Base-by-base conservation (phyloP, 2,888 invertebrate genomes). In the Zeuzera pyrina region DNA sequence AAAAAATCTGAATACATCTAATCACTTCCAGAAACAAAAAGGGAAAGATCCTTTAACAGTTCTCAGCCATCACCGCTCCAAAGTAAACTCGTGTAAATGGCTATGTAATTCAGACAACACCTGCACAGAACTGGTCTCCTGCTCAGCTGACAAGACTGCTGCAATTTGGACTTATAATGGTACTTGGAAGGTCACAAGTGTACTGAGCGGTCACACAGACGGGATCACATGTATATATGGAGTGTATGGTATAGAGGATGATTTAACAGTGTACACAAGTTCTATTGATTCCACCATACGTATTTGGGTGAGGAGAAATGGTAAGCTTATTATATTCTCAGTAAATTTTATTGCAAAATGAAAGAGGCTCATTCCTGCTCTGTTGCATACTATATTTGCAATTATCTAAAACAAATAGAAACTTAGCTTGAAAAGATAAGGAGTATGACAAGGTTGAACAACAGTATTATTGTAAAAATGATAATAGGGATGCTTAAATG, bases 81-180 rank as follows among this genome's bases (percentile, higher is more conserved):
- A 87, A 42, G 91, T 97, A 0, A 95, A 92, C 62, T 88, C 89
- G 7, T 93, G 94, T 0, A 87, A 77, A 59, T 84, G 84, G 84
- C 45, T 84, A 1, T 57, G 45, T 12, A 66, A 58, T 29, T 38
- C 51, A 13, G 45, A 62, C 15, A 48, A 54, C 0, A 45, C 44
- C n/a, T 63, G 61, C 27, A 60, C 55, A 6, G 88, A 91, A 54
- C 62, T 95, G 8, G 61, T 95, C 3, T 93, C 95, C 0, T 91
- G 90, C 3, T 91, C 94, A 0, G 87, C 89, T 2, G 96, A 96
- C 65, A 88, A 88, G 32, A 88, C 87, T 12, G 90, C 89, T 1
- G 87, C 91, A 31, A 74, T 95, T 32, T 96, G 95, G 95, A 81
- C 79, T 28, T 39, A 45, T 3, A 55, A 72, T 8, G 60, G 63